Percentiles rank a stretch among this genome's conserved stretches.
These are phyloP conservation scores for Remorina albescens DNA, from an alignment of 2,797 vertebrate genomes.

Conservation along the genomic window DNA sequence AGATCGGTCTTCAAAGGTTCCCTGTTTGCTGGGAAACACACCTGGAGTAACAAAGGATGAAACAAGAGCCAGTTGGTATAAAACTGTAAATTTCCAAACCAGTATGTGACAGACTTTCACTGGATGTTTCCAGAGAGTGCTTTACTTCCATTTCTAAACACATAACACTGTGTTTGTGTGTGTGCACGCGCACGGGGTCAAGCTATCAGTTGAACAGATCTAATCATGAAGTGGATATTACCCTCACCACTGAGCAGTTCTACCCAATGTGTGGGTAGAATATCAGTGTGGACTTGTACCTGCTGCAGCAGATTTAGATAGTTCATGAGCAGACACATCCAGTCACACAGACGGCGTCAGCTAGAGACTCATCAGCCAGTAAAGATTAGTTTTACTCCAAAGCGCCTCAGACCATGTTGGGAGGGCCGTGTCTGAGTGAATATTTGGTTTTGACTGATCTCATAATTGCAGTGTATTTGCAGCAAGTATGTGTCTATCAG, in stretches of 20 bases:
- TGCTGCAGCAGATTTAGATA: slow-evolving; percentile 42
- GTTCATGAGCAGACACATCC: slow-evolving; percentile 47
- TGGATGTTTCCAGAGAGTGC: no score
- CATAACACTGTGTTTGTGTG: no score
- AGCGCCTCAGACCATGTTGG: slow-evolving; percentile 36
- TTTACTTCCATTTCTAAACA: no score
- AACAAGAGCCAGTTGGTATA: no score
- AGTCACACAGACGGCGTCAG: slow-evolving; percentile 18
- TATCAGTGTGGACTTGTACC: slow-evolving; percentile 50
- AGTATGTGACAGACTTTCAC: no score
- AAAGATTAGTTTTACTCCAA: slow-evolving; percentile 31
- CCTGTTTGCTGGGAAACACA: no score
- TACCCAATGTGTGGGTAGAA: slow-evolving; percentile 35
- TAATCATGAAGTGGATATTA: slow-evolving; percentile 34
- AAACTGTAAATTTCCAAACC: no score
- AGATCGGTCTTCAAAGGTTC: no score
- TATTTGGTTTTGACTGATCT: slow-evolving; percentile 63
- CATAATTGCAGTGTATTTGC: slow-evolving; percentile 66
- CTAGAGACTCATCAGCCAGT: slow-evolving; percentile 22
- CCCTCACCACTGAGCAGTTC: slow-evolving; percentile 45
- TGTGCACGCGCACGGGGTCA: no score
- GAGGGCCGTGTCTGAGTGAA: slow-evolving; percentile 52
- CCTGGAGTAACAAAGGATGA: no score
- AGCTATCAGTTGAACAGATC: no score
- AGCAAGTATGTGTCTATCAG: slow-evolving; percentile 50